These are phyloP conservation scores for Dipodomys spectabilis DNA, from an alignment of 2,113 vertebrate species.

Conservation along the genomic window DNA sequence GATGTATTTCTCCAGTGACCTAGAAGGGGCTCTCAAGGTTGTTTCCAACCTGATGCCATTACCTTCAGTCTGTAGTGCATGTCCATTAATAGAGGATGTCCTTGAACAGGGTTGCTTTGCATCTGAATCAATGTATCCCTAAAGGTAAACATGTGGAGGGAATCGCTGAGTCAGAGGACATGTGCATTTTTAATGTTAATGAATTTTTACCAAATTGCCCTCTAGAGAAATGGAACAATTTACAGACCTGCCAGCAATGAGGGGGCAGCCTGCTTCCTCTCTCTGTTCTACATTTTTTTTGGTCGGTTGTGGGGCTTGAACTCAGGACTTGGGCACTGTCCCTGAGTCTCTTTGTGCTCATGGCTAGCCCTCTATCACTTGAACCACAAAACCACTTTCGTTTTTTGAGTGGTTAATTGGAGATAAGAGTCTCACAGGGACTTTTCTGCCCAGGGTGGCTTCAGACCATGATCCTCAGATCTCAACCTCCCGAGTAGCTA, in stretches of 20 bases:
- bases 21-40: neutral
- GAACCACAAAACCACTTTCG: no score
- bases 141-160: neutral
- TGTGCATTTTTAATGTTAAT: neutral
- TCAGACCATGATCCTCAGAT: no score
- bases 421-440: no score
- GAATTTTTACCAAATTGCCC: neutral
- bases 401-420: no score
- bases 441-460: no score
- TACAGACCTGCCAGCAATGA: neutral
- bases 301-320: no score
- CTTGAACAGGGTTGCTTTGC: neutral
- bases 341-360: no score
- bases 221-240: neutral
- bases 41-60: neutral
- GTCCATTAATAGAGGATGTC: neutral
- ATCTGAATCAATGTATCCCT: neutral
- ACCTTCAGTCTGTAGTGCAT: neutral
- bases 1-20: neutral
- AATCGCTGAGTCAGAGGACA: neutral
- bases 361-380: no score
- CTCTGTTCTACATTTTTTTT: no score
- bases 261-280: neutral
- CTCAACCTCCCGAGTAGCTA: no score
- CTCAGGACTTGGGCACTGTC: no score